Base-by-base conservation (phyloP, 2,888 invertebrate species). In the Saturnia pavonia region DNA sequence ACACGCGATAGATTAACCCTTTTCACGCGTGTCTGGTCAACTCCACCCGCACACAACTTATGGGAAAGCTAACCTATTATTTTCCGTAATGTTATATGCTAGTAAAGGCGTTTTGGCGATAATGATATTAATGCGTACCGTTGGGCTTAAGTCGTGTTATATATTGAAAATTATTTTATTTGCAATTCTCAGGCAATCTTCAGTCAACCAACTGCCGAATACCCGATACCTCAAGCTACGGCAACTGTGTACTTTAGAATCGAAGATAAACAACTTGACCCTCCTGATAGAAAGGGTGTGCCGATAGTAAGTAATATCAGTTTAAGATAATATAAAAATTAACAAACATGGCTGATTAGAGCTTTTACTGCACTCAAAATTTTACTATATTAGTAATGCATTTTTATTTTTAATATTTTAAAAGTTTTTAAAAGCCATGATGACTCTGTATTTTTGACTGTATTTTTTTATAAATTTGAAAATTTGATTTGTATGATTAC, bases 181-280 rank as follows among this genome's bases (percentile, higher is more conserved):
- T 25, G 27, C 14, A 27, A 14, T 27, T 14, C 25, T 27, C 80
- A 93, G 93, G 90, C 84, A 0, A 80, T 91, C 43, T 93, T 93
- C 80, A 92, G 93, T 60, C 93, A 92, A 74, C 92, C 93, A 0
- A 89, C 89, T 0, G 76, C 76, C 0, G 72, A 74, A 0, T 92
- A 91, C 72, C 93, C 93, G 0, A 88, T 93, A 25, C 92, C 94
- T 1, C 93, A 93, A 75, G 86, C 87, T 0, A 90, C 91, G 0
- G 91, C 78, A 0, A 89, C 90, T 0, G 92, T 92, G 0, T 91
- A 85, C 82, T 93, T 94, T 76, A 85, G 88, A 40, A 81, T 92
- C 0, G 80, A 88, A 72, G 87, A 91, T 34, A 88, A 85, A 48
- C 87, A 83, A 8, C 77, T 86, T 0, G 85, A 87, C 3, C 82